phyloP scores from a whole-genome alignment of 2,113 vertebrate genomes.

The Baryphthengus martii region DNA sequence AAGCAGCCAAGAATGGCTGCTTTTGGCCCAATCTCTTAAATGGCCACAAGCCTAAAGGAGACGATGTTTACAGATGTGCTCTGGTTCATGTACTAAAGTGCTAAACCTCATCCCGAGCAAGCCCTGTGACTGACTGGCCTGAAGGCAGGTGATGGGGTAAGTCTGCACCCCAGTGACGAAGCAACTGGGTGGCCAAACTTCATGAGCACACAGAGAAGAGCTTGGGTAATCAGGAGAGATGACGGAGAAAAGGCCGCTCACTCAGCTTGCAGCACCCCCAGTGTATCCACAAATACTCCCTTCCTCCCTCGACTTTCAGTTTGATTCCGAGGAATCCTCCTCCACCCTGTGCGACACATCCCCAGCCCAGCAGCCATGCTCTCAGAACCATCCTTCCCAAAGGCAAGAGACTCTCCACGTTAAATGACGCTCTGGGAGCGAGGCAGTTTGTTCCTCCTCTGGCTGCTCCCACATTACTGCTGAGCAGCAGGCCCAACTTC shows the following conservation, averaged over 20 bases:
- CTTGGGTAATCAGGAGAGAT: neutral
- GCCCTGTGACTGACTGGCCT: too few relatives aligned
- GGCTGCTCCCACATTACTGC: neutral
- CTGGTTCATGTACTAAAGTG: neutral
- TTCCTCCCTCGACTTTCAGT: neutral
- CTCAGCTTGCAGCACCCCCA: neutral
- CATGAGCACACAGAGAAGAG: neutral
- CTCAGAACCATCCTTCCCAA: neutral
- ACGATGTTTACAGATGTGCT: neutral
- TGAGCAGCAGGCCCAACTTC: accelerated
- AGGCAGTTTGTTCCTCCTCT: neutral
- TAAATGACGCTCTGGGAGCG: neutral
- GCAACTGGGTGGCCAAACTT: neutral
- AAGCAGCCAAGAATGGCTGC: neutral
- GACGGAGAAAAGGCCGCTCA: neutral
- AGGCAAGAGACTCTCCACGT: accelerated
- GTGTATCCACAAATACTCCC: neutral
- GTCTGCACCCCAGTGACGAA: neutral
- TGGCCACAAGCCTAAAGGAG: neutral
- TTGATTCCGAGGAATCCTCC: neutral
- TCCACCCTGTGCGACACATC: accelerated
- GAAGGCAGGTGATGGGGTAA: accelerated
- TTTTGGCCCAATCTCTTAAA: neutral
- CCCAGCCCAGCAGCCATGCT: neutral
- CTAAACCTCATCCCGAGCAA: neutral